Percentiles rank a stretch among this genome's conserved stretches.
phyloP scores from a whole-genome alignment of 2,113 vertebrate genomes.

The Pteruthius melanotis region DNA sequence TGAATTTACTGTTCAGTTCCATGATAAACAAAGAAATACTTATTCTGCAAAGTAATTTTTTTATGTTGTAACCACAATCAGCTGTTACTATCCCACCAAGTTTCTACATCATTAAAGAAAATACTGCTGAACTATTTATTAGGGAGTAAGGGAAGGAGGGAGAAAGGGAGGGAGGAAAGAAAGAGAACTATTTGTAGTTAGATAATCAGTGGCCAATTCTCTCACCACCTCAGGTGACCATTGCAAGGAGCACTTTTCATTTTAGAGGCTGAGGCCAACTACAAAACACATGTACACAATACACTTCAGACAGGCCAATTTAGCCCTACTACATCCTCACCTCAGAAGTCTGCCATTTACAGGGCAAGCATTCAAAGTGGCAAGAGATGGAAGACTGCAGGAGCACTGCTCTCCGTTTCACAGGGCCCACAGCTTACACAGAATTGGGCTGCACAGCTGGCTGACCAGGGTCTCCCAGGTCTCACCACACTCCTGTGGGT shows the following conservation, averaged over 20 bases:
- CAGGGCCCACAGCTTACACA: not conserved
- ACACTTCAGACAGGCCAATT: not conserved
- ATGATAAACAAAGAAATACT: not conserved
- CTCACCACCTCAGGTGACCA: not conserved
- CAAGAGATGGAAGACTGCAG: not conserved
- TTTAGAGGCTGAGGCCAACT: not conserved
- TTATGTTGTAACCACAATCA: not conserved
- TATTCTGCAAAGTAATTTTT: not conserved
- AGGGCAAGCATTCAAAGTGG: not conserved
- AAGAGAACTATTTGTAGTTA: not conserved
- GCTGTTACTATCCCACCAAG: not conserved
- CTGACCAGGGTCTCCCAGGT: not conserved
- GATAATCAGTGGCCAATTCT: not conserved
- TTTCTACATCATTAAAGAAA: not conserved
- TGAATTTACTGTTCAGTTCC: not conserved
- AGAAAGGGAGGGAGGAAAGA: not conserved
- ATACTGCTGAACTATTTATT: not conserved
- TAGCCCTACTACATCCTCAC: not conserved
- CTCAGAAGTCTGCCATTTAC: not conserved
- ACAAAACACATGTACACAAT: not conserved
- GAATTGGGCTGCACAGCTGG: not conserved
- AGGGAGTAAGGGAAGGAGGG: not conserved
- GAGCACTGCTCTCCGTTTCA: not conserved
- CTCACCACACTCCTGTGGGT: not conserved
- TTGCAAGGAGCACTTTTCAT: not conserved